Evolutionary conservation across 53 echinoderm and acorn worm genomes (phyloP).

Genomic region (Henricia sp.): DNA sequence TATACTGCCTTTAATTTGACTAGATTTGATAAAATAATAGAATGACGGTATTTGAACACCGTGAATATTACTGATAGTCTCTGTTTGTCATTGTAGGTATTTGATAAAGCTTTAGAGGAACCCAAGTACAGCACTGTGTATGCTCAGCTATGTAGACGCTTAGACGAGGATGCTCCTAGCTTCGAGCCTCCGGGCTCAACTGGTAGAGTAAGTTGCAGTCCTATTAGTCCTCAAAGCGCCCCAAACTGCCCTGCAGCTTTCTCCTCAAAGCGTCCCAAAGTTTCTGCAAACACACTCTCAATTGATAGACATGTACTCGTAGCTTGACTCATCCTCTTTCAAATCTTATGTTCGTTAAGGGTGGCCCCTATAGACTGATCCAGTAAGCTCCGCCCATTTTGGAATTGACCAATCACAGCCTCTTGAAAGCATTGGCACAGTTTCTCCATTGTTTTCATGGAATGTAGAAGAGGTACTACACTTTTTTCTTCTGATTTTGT

Average conservation of each 20-base stretch:
- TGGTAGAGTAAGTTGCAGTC: constrained; percentile 86
- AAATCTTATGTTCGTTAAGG: no score
- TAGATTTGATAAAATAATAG: neutral
- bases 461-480: no score
- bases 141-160: constrained; percentile 98
- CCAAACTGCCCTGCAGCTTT: neutral
- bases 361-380: no score
- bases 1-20: no score
- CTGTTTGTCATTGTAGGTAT: constrained; percentile 68
- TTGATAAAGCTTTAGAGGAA: constrained; percentile 99
- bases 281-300: no score
- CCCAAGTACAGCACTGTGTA: constrained; percentile 99
- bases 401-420: no score
- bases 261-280: no score
- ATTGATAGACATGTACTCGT: no score
- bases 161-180: constrained; percentile 96
- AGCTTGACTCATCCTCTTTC: no score
- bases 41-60: neutral
- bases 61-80: neutral
- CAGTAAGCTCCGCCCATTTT: no score
- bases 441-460: neutral
- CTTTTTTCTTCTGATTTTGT: constrained; percentile 23
- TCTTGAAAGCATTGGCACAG: neutral
- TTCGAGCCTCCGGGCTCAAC: constrained; percentile 92
- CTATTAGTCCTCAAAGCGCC: neutral